phyloP scores from a whole-genome alignment of 2,888 invertebrate genomes.

The Caenorhabditis panamensis region DNA sequence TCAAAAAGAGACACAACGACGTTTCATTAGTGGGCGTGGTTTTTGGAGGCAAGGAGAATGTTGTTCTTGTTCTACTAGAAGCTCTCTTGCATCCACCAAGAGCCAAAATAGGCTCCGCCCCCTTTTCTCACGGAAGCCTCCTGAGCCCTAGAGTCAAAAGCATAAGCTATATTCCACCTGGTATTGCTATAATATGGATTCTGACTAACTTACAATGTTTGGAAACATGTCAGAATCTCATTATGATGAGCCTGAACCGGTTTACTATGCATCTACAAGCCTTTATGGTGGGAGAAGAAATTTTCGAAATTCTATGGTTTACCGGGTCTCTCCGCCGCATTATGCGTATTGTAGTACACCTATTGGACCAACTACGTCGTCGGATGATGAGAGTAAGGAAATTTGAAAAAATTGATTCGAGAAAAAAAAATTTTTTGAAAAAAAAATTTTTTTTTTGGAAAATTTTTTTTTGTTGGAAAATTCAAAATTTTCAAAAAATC shows the following conservation, averaged over 20 bases:
- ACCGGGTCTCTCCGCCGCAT: slow-evolving; percentile 45
- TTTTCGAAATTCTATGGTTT: slow-evolving; percentile 40
- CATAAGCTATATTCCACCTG: not conserved
- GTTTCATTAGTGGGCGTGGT: slow-evolving; percentile 33
- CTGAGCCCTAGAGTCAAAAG: no score
- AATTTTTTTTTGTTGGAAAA: not conserved
- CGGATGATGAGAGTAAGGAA: slow-evolving; percentile 9
- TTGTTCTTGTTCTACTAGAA: not conserved
- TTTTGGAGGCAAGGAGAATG: not conserved
- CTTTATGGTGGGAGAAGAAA: slow-evolving; percentile 29
- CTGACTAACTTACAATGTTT: not conserved
- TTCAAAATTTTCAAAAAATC: not conserved
- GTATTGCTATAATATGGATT: no score
- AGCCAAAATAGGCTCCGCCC: not conserved
- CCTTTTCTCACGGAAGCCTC: not conserved
- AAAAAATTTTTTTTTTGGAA: no score
- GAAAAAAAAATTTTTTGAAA: not conserved
- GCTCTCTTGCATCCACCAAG: no score
- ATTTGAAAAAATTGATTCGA: not conserved
- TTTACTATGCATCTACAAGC: slow-evolving; percentile 39
- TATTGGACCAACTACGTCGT: slow-evolving; percentile 27
- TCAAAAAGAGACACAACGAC: slow-evolving; percentile 34
- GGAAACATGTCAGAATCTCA: slow-evolving; percentile 28
- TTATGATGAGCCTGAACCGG: slow-evolving; percentile 49
- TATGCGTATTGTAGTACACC: slow-evolving; percentile 57